Evolutionary conservation across 2,797 vertebrate species (phyloP), one percentile per base, ranked within the genome.

Genomic region (Micromesistius poutassou): DNA sequence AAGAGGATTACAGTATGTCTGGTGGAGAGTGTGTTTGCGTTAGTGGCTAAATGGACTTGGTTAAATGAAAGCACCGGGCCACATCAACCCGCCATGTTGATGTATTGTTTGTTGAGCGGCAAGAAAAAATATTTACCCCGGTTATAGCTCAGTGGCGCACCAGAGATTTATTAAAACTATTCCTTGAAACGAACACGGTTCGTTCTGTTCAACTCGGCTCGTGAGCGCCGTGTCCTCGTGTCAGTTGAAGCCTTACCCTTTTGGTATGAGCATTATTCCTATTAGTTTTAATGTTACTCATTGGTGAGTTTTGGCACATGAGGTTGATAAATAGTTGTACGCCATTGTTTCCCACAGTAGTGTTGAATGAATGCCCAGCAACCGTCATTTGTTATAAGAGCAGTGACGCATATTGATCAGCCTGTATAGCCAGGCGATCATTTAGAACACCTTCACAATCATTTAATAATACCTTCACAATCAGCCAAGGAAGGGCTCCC

Each of bases 1-100:
- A 90, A 91, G 84, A 90, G 83, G 86, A 93, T 90, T 89, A 90
- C 75, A 82, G 80, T 78, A 76, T 87, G 81, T 86, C 81, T 75
- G 78, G 77, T 76, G 30, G 38, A 77, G 35, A 38, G 22, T 25
- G 40, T 25, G 40, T 35, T 13, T 35, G 31, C 2, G 40, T 33
- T 42, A 36, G 77, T 74, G 80, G 82, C 84, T 83, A 83, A 82
- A 84, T 76, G 55, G 73, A 84, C 84, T 86, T 79, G n/a, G 30
- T 76, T 62, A 79, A 74, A 22, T 14, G 82, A 79, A 85, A 83
- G 81, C 78, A n/a, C n/a, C n/a, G 28, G 30, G 70, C 86, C 85
- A 83, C 42, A 85, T 89, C 89, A 92, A 82, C 76, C 78, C 83
- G 80, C 80, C 80, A 30, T 75, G 79, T 0, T 91, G 85, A 94